Evolutionary conservation across 2,888 invertebrate genomes (phyloP).

Genomic region (Athetis lepigone): DNA sequence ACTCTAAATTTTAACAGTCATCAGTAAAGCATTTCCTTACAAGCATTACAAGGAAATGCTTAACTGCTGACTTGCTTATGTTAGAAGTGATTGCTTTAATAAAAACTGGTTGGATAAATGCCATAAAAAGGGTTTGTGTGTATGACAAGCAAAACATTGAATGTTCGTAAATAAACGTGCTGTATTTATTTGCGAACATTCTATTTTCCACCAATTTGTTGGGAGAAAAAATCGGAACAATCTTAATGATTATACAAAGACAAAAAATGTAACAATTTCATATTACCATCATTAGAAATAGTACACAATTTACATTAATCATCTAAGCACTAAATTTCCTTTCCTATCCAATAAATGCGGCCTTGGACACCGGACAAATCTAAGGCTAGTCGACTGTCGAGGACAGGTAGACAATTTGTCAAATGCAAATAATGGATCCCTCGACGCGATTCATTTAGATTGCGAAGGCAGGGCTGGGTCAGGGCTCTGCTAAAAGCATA

Average conservation of each 20-base stretch:
- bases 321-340: conserved; percentile 22
- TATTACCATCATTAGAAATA: neutral
- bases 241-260: neutral
- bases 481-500: conserved; percentile 54
- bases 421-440: conserved; percentile 59
- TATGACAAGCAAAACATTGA: conserved; percentile 9
- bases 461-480: conserved; percentile 48
- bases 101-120: neutral
- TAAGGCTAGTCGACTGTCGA: conserved; percentile 46
- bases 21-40: neutral
- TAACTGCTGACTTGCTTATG: neutral
- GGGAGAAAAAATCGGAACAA: conserved; percentile 11
- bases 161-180: too few species aligned
- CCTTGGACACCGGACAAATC: conserved; percentile 37
- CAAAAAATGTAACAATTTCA: too few species aligned
- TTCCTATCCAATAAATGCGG: conserved; percentile 25
- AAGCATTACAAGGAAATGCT: too few species aligned
- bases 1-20: too few species aligned
- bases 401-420: conserved; percentile 51
- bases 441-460: conserved; percentile 55
- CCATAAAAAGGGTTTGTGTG: neutral
- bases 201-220: neutral
- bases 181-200: conserved; percentile 12
- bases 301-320: conserved; percentile 1
- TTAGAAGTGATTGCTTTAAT: neutral